Percentiles rank a stretch among this genome's conserved stretches.
Evolutionary conservation across 1,140 invertebrate species (phyloP).

Genomic region (Euura lappo): DNA sequence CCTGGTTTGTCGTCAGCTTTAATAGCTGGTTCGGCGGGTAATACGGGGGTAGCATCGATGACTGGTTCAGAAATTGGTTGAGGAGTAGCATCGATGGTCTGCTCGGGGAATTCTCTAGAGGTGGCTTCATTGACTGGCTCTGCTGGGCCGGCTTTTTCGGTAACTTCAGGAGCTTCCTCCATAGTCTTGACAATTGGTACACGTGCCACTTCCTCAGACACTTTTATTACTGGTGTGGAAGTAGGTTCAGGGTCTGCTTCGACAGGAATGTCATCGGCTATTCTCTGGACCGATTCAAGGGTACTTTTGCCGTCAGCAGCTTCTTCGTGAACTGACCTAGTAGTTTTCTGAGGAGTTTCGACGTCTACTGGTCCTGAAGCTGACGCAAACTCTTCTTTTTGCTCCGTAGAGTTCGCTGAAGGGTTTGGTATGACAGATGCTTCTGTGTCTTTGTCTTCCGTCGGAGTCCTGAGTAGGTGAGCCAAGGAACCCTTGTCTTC

Average conservation of each 20-base stretch:
- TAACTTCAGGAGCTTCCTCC: not conserved
- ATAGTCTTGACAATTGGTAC: not conserved
- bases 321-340: too few species aligned
- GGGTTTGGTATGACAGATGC: not conserved
- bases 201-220: not conserved
- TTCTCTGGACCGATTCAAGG: too few species aligned
- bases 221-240: not conserved
- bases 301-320: too few species aligned
- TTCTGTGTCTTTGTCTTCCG: constrained; percentile 10
- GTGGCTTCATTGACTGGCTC: not conserved
- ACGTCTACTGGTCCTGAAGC: too few species aligned
- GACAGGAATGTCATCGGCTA: not conserved
- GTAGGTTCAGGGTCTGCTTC: not conserved
- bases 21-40: not conserved
- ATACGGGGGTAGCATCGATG: not conserved
- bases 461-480: not conserved
- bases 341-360: too few species aligned
- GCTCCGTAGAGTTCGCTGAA: not conserved
- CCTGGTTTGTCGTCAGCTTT: not conserved
- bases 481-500: not conserved
- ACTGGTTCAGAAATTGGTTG: not conserved
- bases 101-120: not conserved
- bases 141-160: not conserved
- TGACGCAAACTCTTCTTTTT: not conserved
- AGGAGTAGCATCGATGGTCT: not conserved